Evolutionary conservation across 2,113 vertebrate species (phyloP).

Genomic region (Varanus komodoensis): DNA sequence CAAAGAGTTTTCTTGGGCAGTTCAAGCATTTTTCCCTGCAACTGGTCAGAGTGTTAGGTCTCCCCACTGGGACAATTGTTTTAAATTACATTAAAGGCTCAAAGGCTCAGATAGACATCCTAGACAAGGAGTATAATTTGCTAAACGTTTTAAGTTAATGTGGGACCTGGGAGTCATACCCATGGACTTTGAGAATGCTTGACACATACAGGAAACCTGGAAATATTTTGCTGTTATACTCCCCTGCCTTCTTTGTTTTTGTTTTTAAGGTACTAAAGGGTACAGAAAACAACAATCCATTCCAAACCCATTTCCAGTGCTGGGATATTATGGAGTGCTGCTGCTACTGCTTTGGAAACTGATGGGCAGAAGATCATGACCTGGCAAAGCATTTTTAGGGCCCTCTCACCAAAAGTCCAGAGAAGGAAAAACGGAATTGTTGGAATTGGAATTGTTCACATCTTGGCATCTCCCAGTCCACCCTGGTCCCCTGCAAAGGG

Average conservation of each 20-base stretch:
- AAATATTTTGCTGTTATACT: constrained; percentile 60
- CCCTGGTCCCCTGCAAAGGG: too few species aligned
- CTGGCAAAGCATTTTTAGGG: not conserved
- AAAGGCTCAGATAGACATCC: constrained; percentile 72
- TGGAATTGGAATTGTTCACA: not conserved
- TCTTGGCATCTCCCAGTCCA: not conserved
- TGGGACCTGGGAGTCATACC: constrained; percentile 57
- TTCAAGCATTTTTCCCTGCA: constrained; percentile 74
- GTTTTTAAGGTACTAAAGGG: constrained; percentile 52
- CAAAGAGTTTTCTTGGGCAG: constrained; percentile 70
- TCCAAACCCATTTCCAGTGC: not conserved
- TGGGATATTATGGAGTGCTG: not conserved
- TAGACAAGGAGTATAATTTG: constrained; percentile 75
- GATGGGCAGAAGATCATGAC: not conserved
- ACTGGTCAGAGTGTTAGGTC: constrained; percentile 73
- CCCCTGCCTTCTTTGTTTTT: constrained; percentile 46
- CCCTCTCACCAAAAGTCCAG: not conserved
- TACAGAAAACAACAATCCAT: constrained; percentile 23
- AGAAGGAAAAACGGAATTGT: not conserved
- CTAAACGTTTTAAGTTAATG: constrained; percentile 67
- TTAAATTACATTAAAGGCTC: constrained; percentile 79
- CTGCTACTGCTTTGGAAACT: not conserved
- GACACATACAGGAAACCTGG: constrained; percentile 67
- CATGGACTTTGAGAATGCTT: constrained; percentile 72
- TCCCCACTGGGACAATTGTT: constrained; percentile 76